Evolutionary conservation across 1,140 invertebrate genomes (phyloP).

Genomic region (Lethrus apterus): DNA sequence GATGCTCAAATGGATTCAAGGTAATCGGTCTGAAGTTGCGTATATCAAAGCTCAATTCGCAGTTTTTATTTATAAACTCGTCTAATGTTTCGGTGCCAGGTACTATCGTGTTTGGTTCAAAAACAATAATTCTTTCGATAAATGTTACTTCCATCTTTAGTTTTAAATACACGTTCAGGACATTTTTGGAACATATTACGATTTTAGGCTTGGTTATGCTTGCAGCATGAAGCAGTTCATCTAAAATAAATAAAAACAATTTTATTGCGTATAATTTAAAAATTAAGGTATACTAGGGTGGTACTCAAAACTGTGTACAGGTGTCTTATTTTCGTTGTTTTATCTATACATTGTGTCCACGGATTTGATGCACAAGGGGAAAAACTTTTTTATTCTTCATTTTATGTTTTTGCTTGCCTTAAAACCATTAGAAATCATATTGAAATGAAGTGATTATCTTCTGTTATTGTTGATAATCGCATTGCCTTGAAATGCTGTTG

Average conservation of each 20-base stretch:
- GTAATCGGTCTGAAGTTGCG: slow-evolving; percentile 15
- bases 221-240: slow-evolving; percentile 45
- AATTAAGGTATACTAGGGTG: neutral
- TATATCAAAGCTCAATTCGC: neutral
- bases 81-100: slow-evolving; percentile 16
- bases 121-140: slow-evolving; percentile 23
- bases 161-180: slow-evolving; percentile 20
- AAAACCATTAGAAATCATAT: too few relatives aligned
- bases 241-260: slow-evolving; percentile 27
- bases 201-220: slow-evolving; percentile 46
- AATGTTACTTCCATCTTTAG: slow-evolving; percentile 18
- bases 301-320: too few relatives aligned
- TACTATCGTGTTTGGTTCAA: slow-evolving; percentile 8
- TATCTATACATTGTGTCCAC: too few relatives aligned
- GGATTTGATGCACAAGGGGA: too few relatives aligned
- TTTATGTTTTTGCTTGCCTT: too few relatives aligned
- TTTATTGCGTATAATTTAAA: slow-evolving; percentile 3
- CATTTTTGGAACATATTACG: slow-evolving; percentile 38
- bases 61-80: slow-evolving; percentile 19
- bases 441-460: too few relatives aligned
- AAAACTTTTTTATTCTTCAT: too few relatives aligned
- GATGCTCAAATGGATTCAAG: slow-evolving; percentile 21
- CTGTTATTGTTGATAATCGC: too few relatives aligned
- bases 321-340: too few relatives aligned
- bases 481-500: too few relatives aligned